Evolutionary conservation across 1,140 invertebrate species (phyloP).

Genomic region (Galendromus occidentalis): DNA sequence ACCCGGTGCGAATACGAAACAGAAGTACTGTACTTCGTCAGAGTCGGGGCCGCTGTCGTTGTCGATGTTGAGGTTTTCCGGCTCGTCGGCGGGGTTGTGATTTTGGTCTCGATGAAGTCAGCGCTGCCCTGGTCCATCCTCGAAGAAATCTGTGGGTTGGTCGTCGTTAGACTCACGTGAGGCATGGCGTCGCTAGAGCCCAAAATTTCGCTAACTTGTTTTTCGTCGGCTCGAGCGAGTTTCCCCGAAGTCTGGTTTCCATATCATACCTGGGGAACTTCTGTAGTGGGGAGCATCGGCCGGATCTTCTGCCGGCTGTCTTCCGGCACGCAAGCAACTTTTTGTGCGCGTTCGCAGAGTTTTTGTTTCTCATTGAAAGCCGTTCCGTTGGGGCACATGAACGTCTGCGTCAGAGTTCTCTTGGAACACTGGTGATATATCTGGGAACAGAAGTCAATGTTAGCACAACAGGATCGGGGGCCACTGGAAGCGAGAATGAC

Average conservation of each 20-base stretch:
- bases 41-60: neutral
- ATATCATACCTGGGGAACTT: too few species aligned
- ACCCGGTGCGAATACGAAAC: neutral
- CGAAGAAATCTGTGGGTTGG: too few species aligned
- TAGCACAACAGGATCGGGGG: neutral
- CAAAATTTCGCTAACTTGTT: too few species aligned
- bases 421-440: constrained; percentile 7
- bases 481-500: too few species aligned
- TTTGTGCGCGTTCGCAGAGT: neutral
- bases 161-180: too few species aligned
- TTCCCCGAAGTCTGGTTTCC: too few species aligned
- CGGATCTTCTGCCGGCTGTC: neutral
- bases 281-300: too few species aligned
- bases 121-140: too few species aligned
- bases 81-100: neutral
- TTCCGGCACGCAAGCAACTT: neutral
- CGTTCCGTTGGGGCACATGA: constrained; percentile 10
- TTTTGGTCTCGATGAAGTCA: too few species aligned
- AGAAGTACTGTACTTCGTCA: neutral
- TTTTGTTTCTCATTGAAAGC: constrained; percentile 8
- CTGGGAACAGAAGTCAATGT: neutral
- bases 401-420: neutral
- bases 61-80: neutral
- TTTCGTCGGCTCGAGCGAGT: too few species aligned
- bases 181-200: too few species aligned